These are phyloP conservation scores for Phyllotis vaccarum DNA, from an alignment of 2,797 vertebrate genomes.

Conservation along the genomic window DNA sequence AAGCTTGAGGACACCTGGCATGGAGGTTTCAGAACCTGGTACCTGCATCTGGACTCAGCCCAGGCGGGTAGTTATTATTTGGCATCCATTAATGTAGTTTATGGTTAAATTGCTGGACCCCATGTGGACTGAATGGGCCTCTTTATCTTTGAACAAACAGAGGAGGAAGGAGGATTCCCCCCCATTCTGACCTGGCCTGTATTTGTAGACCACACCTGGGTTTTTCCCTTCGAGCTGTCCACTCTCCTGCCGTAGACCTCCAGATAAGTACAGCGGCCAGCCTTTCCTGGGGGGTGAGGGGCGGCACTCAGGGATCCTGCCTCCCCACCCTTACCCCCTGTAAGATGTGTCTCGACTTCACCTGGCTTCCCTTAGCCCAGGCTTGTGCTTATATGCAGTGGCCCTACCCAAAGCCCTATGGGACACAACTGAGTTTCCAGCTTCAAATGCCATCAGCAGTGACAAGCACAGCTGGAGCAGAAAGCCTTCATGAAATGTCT, in stretches of 20 bases:
- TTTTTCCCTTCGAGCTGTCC: conserved; percentile 73
- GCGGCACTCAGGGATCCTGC: too few species aligned
- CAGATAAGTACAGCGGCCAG: not conserved
- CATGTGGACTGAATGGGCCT: conserved; percentile 67
- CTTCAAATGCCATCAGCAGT: not conserved
- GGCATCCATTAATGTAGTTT: conserved; percentile 59
- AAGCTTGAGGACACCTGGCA: not conserved
- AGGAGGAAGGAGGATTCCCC: conserved; percentile 44
- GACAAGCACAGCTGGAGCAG: not conserved
- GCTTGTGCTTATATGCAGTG: fast-evolving
- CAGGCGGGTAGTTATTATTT: conserved; percentile 62
- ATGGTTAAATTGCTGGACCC: conserved; percentile 56
- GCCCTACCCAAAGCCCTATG: not conserved
- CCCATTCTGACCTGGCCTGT: not conserved
- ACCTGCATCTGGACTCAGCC: not conserved
- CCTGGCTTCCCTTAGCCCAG: not conserved
- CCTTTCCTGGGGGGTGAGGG: not conserved
- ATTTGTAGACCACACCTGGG: conserved; percentile 60
- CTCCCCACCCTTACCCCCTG: fast-evolving
- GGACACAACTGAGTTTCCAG: not conserved
- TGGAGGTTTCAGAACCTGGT: not conserved
- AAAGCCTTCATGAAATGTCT: not conserved
- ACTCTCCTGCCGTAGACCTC: not conserved
- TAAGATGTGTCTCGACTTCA: not conserved
- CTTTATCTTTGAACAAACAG: conserved; percentile 80